Evolutionary conservation across 1,140 invertebrate genomes (phyloP).

Genomic region (Drosophila auraria): DNA sequence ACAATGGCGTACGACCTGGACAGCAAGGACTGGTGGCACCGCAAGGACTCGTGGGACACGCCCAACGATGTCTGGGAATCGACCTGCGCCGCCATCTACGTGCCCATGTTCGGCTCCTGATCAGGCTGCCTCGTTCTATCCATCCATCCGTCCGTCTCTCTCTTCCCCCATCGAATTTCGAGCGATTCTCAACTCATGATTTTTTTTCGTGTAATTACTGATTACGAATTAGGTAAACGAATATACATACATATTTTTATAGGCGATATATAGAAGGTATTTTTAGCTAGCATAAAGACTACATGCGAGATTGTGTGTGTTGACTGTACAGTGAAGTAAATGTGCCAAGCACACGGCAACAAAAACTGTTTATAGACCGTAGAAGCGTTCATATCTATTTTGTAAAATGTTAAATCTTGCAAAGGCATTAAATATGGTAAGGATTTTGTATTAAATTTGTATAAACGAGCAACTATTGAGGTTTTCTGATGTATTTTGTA

Average conservation of each 20-base stretch:
- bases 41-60: conserved; percentile 86
- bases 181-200: conserved; percentile 35
- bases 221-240: conserved; percentile 7
- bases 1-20: conserved; percentile 88
- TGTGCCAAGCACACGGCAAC: conserved; percentile 44
- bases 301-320: conserved; percentile 25
- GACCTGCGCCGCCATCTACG: conserved; percentile 88
- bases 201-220: background rate
- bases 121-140: background rate
- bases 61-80: conserved; percentile 90
- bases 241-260: conserved; percentile 27
- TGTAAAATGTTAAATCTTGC: conserved; percentile 1
- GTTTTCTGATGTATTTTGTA: background rate
- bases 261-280: background rate
- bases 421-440: background rate
- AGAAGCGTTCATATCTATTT: conserved; percentile 16
- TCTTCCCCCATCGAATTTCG: conserved; percentile 28
- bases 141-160: background rate
- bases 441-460: background rate
- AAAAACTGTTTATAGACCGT: conserved; percentile 20
- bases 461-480: background rate
- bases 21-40: conserved; percentile 87
- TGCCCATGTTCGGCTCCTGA: conserved; percentile 86
- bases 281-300: conserved; percentile 25
- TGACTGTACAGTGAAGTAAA: conserved; percentile 40